Base-by-base conservation (phyloP, 2,113 vertebrate species). In the Xiphias gladius region DNA sequence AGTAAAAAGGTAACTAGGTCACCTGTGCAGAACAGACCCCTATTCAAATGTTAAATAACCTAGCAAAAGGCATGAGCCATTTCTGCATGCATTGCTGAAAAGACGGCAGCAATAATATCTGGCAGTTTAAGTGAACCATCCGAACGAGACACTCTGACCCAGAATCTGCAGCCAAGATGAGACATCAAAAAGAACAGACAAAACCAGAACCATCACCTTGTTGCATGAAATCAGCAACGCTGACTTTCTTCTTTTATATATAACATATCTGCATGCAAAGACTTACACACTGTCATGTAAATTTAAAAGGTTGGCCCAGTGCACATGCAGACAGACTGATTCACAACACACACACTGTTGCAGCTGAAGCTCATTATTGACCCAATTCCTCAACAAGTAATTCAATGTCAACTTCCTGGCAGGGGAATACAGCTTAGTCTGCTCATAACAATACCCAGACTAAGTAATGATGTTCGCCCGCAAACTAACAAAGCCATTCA, bases 351-450 rank as follows among this genome's bases (percentile, higher is more conserved):
- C 54, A 66, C 24, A 28, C 69, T 81, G 72, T 59, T 81, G 64
- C 67, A 7, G 55, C 88, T 62, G 83, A 65, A 10, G 70, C 75
- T 86, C 75, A 88, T 91, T 85, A 74, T 77, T 91, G 90, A 93
- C 90, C 91, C 77, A 87, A 79, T 93, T 93, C 87, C 71, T 90
- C 71, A 88, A 89, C 81, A 84, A 88, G 86, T 91, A 88, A 90
- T 90, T 90, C 92, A 91, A 89, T 92, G 90, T 92, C 90, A 92
- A 86, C 78, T 91, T 76, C 76, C 80, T 82, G 85, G 68, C 89
- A 86, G 85, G 87, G 90, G 88, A 89, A 91, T 91, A 88, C 83
- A 87, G 91, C 89, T 92, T 91, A 91, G 86, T 79, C 83, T 83
- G 78, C 86, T 85, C 20, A 19, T 82, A 88, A 93, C 90, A 94